Base-by-base conservation (phyloP, 2,797 vertebrate species). In the Pseudopleuronectes americanus region DNA sequence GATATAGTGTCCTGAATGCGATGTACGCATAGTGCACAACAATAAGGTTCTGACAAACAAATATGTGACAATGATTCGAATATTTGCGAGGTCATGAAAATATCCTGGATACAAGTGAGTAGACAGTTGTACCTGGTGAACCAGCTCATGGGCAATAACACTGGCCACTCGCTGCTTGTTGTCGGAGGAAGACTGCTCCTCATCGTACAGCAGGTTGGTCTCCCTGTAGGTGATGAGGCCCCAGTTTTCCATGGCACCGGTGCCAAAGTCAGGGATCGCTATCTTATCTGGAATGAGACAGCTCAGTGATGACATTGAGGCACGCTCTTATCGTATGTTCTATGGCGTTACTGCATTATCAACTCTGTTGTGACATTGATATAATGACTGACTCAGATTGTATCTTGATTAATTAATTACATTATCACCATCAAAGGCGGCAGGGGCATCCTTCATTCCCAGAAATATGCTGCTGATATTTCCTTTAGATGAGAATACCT, bases 181-280 rank as follows among this genome's bases (percentile, higher is more conserved):
- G 77, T 89, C 89, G 2, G 96, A 95, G 13, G 97, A 96, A 0
- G 97, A 99, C 80, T 98, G 89, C 0, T 77, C 0, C 10, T 91
- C 86, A 77, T 99, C 96, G 14, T 95, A 99, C 49, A 99, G 93
- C 76, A 99, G 88, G 84, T 97, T 99, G 23, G 94, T 97, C 86
- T 99, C 98, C 81, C 97, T 91, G 90, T 97, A 99, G 36, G 97
- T 99, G 87, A 99, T 91, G 56, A 99, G 93, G 1, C 98, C 98
- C 98, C 98, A 99, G 93, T 99, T 99, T 87, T 99, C 98, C 98
- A 99, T 99, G 36, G 98, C 98, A 23, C 98, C 98, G 0, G 97
- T 98, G 4, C 98, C 97, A 22, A 99, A 99, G 87, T 99, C 96
- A 86, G 98, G 98, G 87, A 99, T 99, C 74, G 98, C 97, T 47